Evolutionary conservation across 2,113 vertebrate species (phyloP).

Genomic region (Thomomys bottae): DNA sequence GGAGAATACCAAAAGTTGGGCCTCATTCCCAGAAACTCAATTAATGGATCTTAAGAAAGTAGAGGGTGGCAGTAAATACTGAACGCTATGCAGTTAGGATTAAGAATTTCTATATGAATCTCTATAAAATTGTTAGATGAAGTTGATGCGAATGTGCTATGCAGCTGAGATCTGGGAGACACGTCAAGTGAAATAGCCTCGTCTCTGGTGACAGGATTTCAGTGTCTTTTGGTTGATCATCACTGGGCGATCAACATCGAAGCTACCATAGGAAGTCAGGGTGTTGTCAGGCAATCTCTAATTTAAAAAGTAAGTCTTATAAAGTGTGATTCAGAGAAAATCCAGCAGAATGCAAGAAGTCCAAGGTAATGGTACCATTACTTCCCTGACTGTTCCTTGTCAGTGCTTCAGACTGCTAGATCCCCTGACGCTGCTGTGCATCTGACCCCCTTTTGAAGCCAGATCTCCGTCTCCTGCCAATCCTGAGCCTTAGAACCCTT

Average conservation of each 20-base stretch:
- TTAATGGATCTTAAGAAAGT: neutral
- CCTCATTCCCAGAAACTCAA: neutral
- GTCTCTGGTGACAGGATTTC: neutral
- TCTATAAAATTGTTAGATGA: neutral
- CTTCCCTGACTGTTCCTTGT: no score
- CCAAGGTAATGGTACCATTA: neutral
- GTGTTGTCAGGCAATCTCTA: neutral
- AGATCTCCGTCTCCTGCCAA: neutral
- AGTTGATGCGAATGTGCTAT: neutral
- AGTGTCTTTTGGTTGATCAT: neutral
- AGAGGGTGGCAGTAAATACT: neutral
- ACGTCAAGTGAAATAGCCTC: neutral
- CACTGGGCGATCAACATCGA: neutral
- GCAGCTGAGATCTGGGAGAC: neutral
- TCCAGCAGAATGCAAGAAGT: neutral
- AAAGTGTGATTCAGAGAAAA: no score
- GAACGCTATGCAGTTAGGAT: neutral
- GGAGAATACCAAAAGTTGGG: neutral
- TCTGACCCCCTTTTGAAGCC: slow-evolving; percentile 19
- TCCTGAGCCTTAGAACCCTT: neutral
- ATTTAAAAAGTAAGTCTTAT: neutral
- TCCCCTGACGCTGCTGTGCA: neutral
- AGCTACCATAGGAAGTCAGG: neutral
- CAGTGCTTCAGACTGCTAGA: neutral
- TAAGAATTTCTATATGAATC: neutral